Evolutionary conservation across 1,140 invertebrate genomes (phyloP), one percentile per base, ranked within the genome.

Genomic region (Drosophila ananassae): DNA sequence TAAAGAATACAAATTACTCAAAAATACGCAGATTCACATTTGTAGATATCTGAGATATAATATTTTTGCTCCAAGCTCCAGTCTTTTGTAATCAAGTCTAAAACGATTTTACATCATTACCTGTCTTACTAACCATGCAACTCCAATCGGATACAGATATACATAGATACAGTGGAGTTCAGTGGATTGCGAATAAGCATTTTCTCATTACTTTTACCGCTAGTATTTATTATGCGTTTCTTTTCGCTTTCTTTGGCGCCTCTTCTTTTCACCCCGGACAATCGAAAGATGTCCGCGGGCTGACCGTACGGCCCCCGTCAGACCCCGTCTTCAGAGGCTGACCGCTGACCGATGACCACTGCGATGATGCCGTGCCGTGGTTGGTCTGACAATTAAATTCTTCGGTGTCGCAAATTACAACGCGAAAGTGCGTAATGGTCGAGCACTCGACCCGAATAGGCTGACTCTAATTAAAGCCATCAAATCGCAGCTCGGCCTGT

Each of bases 341-440:
- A 69, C 51, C 52, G 52, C 50, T 76, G 73, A 76, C 73, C 73
- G 28, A 21, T 76, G 73, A 68, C 72, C 54, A 48, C 13, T 7
- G 21, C 9, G 44, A 21, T 47, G 17, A 24, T 41, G 12, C 37
- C 44, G 44, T 25, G 61, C 41, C 39, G 28, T 34, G 53, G 39
- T 28, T 60, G 21, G 51, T 9, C 50, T 57, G 32, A 56, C 66
- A 78, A 82, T 82, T 87, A 79, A 80, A 79, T 89, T 81, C 83
- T 82, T 62, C 64, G 64, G 75, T 79, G 78, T 89, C 83, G 77
- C 74, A 34, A 61, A 77, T 83, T 67, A 76, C 72, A 51, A 59
- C 47, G 59, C 61, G 74, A 81, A 74, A 85, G 81, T 85, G 81
- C 77, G 81, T 75, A 81, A 71, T 84, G 81, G 77, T 73, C 81